phyloP scores from a whole-genome alignment of 2,113 vertebrate species.

The Microcebus tavaratra region DNA sequence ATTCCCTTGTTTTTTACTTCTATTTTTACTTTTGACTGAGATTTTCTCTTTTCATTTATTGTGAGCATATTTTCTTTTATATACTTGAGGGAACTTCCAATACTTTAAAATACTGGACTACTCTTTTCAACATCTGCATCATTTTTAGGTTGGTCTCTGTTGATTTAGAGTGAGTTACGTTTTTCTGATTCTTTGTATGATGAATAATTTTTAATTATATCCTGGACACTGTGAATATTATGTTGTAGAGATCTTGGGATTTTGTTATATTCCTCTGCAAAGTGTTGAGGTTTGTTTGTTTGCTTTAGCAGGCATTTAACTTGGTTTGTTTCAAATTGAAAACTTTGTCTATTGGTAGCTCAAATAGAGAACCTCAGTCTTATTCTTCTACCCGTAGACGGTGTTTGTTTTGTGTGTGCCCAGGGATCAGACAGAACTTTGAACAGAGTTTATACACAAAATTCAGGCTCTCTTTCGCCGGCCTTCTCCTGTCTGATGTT shows the following conservation, averaged over 20 bases:
- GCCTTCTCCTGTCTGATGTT: neutral
- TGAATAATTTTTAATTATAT: neutral
- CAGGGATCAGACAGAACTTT: neutral
- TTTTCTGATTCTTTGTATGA: too few species aligned
- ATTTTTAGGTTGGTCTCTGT: neutral
- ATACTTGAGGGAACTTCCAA: neutral
- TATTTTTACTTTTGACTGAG: neutral
- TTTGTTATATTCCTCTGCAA: neutral
- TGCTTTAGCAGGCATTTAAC: neutral
- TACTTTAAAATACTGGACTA: neutral
- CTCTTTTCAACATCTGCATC: neutral
- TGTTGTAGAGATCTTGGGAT: neutral
- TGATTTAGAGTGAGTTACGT: neutral
- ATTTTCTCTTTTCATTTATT: neutral
- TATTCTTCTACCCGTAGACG: too few species aligned
- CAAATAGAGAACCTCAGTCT: neutral
- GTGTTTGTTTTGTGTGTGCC: neutral
- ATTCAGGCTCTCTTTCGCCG: neutral
- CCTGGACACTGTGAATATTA: neutral
- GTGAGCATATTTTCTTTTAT: neutral
- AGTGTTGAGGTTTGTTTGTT: neutral
- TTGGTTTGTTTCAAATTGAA: neutral
- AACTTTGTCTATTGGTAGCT: too few species aligned
- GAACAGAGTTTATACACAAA: neutral
- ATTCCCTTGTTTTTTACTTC: neutral